phyloP scores from a whole-genome alignment of 2,113 vertebrate species.

The Nothobranchius furzeri region DNA sequence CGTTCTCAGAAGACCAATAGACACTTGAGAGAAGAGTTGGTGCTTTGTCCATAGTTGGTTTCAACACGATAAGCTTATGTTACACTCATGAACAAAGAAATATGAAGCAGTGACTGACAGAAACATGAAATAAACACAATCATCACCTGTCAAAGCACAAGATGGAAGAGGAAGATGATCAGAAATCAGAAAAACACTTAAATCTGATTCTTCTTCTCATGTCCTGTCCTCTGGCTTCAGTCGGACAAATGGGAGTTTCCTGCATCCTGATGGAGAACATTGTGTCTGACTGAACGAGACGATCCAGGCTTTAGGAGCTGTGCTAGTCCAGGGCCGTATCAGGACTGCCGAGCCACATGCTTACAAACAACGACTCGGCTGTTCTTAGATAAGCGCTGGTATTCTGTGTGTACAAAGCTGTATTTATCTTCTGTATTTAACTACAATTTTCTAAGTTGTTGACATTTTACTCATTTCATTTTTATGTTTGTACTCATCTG shows the following conservation, averaged over 20 bases:
- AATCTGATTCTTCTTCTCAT: neutral
- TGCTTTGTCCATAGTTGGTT: neutral
- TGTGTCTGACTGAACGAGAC: constrained; percentile 4
- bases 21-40: too few relatives aligned
- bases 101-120: neutral
- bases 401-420: constrained; percentile 39
- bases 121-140: too few relatives aligned
- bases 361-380: constrained; percentile 41
- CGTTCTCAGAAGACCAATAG: too few relatives aligned
- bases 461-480: constrained; percentile 13
- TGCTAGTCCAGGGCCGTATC: neutral
- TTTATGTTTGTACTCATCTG: too few relatives aligned
- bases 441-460: constrained; percentile 15
- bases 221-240: neutral
- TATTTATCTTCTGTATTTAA: constrained; percentile 67
- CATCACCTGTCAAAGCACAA: constrained; percentile 32
- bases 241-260: constrained; percentile 2
- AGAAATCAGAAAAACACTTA: neutral
- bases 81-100: neutral
- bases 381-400: constrained; percentile 44
- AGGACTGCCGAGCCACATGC: constrained; percentile 44
- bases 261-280: constrained; percentile 22
- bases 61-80: neutral
- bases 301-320: neutral
- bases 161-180: neutral